phyloP scores from a whole-genome alignment of 2,113 vertebrate species.

The Machaerirhynchus nigripectus region DNA sequence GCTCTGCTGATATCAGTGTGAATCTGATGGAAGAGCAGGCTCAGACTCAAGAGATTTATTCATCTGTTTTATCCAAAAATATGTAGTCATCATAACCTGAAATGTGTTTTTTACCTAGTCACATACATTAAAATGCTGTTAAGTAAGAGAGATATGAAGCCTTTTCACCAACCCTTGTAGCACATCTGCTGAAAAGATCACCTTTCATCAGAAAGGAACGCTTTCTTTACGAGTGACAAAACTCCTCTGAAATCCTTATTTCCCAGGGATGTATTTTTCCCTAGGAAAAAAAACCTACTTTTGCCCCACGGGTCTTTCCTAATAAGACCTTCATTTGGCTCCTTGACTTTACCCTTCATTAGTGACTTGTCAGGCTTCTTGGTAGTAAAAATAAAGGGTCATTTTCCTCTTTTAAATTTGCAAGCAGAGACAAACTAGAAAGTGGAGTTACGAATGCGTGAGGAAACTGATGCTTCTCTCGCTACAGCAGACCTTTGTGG shows the following conservation, averaged over 20 bases:
- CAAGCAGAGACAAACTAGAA: not conserved
- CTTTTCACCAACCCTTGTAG: not conserved
- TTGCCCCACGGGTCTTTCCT: not conserved
- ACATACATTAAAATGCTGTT: slow-evolving; percentile 5
- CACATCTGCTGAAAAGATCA: slow-evolving; percentile 60
- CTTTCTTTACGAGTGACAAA: not conserved
- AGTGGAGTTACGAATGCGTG: not conserved
- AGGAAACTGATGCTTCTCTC: not conserved
- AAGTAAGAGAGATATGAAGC: not conserved
- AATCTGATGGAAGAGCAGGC: not conserved
- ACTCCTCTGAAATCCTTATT: slow-evolving; percentile 30
- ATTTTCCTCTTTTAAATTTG: not conserved
- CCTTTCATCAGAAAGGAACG: not conserved
- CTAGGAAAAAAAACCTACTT: not conserved
- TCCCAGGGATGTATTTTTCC: not conserved
- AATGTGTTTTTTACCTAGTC: slow-evolving; percentile 6
- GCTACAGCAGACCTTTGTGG: not conserved
- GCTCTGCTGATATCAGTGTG: not conserved
- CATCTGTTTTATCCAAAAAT: not conserved
- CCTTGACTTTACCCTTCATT: not conserved
- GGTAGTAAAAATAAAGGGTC: not conserved
- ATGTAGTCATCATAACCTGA: not conserved
- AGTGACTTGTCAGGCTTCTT: not conserved
- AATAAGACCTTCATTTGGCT: not conserved
- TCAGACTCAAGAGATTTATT: not conserved